These are phyloP conservation scores for Macquaria ambigua DNA, from an alignment of 2,113 vertebrate species.

Conservation along the genomic window DNA sequence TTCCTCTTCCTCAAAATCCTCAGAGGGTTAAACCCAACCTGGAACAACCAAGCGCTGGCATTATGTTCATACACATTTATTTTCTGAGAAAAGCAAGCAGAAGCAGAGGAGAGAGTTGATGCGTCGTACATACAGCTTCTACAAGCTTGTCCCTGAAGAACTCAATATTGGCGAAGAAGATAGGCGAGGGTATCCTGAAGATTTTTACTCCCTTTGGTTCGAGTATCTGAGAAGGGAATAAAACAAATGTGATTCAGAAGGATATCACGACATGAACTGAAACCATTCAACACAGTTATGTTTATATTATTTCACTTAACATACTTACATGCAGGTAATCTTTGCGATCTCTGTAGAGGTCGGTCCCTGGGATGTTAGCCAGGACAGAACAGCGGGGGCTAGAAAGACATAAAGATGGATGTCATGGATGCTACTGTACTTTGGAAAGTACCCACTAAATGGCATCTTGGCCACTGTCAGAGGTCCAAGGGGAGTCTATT, in stretches of 20 bases:
- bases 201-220: conserved; percentile 92
- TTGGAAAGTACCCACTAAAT: too few relatives aligned
- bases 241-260: neutral
- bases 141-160: conserved; percentile 92
- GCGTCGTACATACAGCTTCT: conserved; percentile 85
- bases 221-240: conserved; percentile 82
- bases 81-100: neutral
- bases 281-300: neutral
- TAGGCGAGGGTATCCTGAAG: conserved; percentile 92
- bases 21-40: conserved; percentile 93
- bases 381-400: conserved; percentile 91
- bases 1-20: conserved; percentile 92
- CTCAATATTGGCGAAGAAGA: conserved; percentile 94
- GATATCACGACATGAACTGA: neutral
- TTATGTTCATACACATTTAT: neutral
- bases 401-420: conserved; percentile 55
- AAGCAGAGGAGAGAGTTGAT: neutral
- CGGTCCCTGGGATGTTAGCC: conserved; percentile 90
- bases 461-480: too few relatives aligned
- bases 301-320: neutral
- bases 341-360: conserved; percentile 94
- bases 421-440: too few relatives aligned
- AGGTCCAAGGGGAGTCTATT: too few relatives aligned
- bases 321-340: conserved; percentile 89
- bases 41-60: conserved; percentile 21